A percentile compares a stretch with the other conserved stretches of the same genome.
Conservation (phyloP, 2,888 invertebrate genomes). For the Chloroclystis v-ata region DNA sequence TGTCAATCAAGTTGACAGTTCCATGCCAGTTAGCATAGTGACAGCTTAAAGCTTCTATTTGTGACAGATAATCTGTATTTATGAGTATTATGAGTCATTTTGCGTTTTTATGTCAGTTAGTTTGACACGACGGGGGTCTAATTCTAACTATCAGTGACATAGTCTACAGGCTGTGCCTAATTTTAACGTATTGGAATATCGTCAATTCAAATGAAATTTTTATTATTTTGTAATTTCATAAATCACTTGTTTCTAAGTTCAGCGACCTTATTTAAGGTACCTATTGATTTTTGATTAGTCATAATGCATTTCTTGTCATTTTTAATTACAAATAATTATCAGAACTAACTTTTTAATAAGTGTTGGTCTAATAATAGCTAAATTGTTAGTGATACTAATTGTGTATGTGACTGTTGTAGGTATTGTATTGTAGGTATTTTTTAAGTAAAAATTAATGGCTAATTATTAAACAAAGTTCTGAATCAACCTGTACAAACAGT, state of each 20-base stretch:
- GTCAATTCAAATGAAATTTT: too few species aligned
- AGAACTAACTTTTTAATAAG: too few species aligned
- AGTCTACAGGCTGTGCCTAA: slow-evolving; percentile 39
- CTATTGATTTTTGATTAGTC: too few species aligned
- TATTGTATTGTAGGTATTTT: too few species aligned
- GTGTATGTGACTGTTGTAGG: too few species aligned
- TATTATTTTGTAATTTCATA: too few species aligned
- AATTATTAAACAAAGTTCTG: neutral
- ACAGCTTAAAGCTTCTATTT: slow-evolving; percentile 49
- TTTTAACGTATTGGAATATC: neutral
- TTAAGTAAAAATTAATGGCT: neutral
- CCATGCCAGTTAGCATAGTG: slow-evolving; percentile 23
- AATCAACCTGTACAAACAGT: slow-evolving; percentile 38
- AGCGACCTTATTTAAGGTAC: too few species aligned
- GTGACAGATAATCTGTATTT: slow-evolving; percentile 50
- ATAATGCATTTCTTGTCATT: too few species aligned
- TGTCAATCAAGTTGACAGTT: slow-evolving; percentile 3
- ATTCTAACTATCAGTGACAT: slow-evolving; percentile 41
- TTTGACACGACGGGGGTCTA: slow-evolving; percentile 29
- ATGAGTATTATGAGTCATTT: slow-evolving; percentile 57
- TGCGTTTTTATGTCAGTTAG: slow-evolving; percentile 23
- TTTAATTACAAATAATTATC: too few species aligned
- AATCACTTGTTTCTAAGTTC: too few species aligned
- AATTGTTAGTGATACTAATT: too few species aligned
- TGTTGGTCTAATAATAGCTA: too few species aligned